Conservation (phyloP, 2,797 vertebrate species). For the Semaprochilodus insignis region DNA sequence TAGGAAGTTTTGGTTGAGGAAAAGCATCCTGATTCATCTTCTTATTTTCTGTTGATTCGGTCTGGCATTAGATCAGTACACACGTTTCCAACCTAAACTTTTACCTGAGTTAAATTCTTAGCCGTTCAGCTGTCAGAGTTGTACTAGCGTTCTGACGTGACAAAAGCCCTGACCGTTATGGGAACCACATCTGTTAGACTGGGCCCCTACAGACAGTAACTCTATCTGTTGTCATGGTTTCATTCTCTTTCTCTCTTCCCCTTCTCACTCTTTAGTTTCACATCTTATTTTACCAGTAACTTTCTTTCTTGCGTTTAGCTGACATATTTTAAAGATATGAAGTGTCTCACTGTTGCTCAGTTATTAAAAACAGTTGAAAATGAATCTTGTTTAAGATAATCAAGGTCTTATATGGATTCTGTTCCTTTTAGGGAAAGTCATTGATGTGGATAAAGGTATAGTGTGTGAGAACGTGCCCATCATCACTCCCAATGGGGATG, state of each 20-base stretch:
- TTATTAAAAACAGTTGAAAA: not conserved
- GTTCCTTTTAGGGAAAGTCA: constrained; percentile 84
- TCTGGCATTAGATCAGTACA: no score
- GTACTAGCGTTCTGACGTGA: not conserved
- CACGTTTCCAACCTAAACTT: no score
- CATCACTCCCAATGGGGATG: constrained; percentile 94
- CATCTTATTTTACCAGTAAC: not conserved
- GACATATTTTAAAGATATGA: no score
- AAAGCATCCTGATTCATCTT: no score
- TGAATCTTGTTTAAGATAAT: not conserved
- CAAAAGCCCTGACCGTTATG: not conserved
- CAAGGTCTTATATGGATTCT: constrained; percentile 25
- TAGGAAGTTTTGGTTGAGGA: no score
- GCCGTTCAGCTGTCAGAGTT: not conserved
- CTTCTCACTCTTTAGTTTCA: not conserved
- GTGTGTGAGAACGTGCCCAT: constrained; percentile 96
- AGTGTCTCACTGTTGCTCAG: not conserved
- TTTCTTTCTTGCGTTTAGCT: not conserved
- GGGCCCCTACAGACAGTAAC: constrained; percentile 12
- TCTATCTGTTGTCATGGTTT: constrained; percentile 12
- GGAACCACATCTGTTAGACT: not conserved
- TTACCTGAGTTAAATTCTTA: not conserved
- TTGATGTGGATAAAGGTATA: constrained; percentile 95
- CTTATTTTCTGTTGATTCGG: no score
- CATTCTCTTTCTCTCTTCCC: not conserved